A percentile compares a stretch with the other conserved stretches of the same genome.
Conservation (phyloP, 2,113 vertebrate genomes). For the Ondatra zibethicus region DNA sequence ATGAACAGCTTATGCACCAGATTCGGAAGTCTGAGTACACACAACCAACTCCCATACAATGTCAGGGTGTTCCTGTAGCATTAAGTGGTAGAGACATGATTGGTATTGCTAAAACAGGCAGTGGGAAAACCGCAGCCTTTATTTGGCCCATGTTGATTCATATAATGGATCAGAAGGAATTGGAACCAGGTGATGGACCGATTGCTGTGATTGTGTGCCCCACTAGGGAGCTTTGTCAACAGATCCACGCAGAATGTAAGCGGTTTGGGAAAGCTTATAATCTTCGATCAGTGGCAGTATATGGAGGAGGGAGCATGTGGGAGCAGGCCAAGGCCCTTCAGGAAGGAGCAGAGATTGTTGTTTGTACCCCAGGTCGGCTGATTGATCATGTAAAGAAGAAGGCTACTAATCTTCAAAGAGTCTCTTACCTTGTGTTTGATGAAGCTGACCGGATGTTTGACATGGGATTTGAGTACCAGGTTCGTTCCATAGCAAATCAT, state of each 20-base stretch:
- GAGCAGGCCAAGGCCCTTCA: constrained; percentile 99
- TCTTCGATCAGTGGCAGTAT: constrained; percentile 97
- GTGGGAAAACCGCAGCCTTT: constrained; percentile 98
- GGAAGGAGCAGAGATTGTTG: constrained; percentile 99
- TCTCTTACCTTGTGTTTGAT: constrained; percentile 98
- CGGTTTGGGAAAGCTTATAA: constrained; percentile 99
- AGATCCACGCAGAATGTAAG: constrained; percentile 99
- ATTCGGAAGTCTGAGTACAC: constrained; percentile 99
- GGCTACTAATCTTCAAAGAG: constrained; percentile 97
- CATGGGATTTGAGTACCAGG: constrained; percentile 99
- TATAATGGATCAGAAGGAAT: constrained; percentile 99
- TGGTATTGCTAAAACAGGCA: constrained; percentile 99
- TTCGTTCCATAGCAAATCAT: constrained; percentile 96
- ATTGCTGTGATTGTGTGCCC: constrained; percentile 98
- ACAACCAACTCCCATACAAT: constrained; percentile 99
- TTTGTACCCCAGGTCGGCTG: constrained; percentile 98
- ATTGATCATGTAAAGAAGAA: constrained; percentile 99
- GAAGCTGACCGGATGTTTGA: constrained; percentile 99
- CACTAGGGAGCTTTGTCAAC: constrained; percentile 98
- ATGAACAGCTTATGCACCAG: constrained; percentile 98
- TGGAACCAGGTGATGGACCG: constrained; percentile 96
- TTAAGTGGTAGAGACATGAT: constrained; percentile 99
- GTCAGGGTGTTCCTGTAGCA: constrained; percentile 98
- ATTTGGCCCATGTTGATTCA: constrained; percentile 99
- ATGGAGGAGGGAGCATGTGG: constrained; percentile 99